phyloP scores from a whole-genome alignment of 92 coral and sea anemone species.

The Montipora capitata region DNA sequence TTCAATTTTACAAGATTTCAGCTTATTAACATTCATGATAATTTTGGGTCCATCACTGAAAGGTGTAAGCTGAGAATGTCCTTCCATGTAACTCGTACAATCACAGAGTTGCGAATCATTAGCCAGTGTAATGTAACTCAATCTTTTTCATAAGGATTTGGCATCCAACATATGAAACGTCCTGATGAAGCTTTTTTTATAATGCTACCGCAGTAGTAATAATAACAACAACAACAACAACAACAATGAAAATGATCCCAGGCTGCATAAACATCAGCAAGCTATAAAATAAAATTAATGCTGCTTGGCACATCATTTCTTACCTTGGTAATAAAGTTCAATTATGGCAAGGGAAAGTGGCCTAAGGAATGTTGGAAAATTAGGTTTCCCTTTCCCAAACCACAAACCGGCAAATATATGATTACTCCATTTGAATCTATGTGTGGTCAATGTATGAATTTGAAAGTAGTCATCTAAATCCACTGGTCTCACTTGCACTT shows the following conservation, averaged over 20 bases:
- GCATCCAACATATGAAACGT: slow-evolving; percentile 5
- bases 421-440: slow-evolving; percentile 31
- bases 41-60: too few relatives aligned
- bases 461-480: too few relatives aligned
- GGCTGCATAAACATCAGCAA: background rate
- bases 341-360: slow-evolving; percentile 43
- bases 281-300: background rate
- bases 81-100: background rate
- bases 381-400: slow-evolving; percentile 63
- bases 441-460: too few relatives aligned
- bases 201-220: slow-evolving; percentile 31
- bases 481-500: too few relatives aligned
- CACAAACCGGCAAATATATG: slow-evolving; percentile 1
- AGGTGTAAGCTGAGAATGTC: background rate
- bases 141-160: slow-evolving; percentile 32
- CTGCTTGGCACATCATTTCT: too few relatives aligned
- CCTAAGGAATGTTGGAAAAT: slow-evolving; percentile 59
- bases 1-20: too few relatives aligned
- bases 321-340: slow-evolving; percentile 38
- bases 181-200: slow-evolving; percentile 2
- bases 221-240: too few relatives aligned
- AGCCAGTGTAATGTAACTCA: background rate
- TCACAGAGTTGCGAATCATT: background rate
- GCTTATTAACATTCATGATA: too few relatives aligned
- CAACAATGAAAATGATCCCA: too few relatives aligned